Evolutionary conservation across 30 jellyfish, hydroid and myxozoan species (phyloP), one percentile per base, ranked within the genome.

Genomic region (Cassiopea xamachana): DNA sequence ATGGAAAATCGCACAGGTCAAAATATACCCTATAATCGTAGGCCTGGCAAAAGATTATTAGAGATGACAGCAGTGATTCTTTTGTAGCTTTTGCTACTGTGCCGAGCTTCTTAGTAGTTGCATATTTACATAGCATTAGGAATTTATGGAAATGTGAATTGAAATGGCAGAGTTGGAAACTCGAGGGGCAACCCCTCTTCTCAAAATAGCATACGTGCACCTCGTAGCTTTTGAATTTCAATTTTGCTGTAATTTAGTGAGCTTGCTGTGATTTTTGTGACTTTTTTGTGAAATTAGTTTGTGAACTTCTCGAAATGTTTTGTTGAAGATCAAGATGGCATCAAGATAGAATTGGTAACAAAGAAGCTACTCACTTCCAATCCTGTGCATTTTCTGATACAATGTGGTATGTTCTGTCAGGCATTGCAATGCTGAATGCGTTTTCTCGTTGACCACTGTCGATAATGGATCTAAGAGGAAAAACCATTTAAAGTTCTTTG

Each of bases 391-490:
- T 96, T 45, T 96, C 99, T 69, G 99, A 94, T 16, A 89, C 94
- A 69, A 96, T 79, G 88, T 96, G 99, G 67, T 96, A 96, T 1
- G 99, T 91, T 69, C 99, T 85, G 73, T 92, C 97, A 15, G 97
- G 97, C 99, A 96, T 96, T 50, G 93, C 94, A 60, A 96, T 75
- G 82, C 99, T 92, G 60, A 96, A 86, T 43, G 99, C 99, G 80
- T 96, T 96, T 62, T 96, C 99, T 81, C 96, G 88, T 48, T 96
- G 99, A n/a, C 98, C 97, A 90, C 99, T 96, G 94, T 96, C 99
- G 43, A 92, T 87, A 14, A 96, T 92, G 44, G 90, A 90, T 73
- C 99, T 95, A 64, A 10, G 7, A 43, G 58, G 55, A 44, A 5
- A 68, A 14, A 68, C 13, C 14, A 59, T 59, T 61, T 15, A 14